Conservation (phyloP, 64 coral and sea anemone genomes). For the Actinia tenebrosa region DNA sequence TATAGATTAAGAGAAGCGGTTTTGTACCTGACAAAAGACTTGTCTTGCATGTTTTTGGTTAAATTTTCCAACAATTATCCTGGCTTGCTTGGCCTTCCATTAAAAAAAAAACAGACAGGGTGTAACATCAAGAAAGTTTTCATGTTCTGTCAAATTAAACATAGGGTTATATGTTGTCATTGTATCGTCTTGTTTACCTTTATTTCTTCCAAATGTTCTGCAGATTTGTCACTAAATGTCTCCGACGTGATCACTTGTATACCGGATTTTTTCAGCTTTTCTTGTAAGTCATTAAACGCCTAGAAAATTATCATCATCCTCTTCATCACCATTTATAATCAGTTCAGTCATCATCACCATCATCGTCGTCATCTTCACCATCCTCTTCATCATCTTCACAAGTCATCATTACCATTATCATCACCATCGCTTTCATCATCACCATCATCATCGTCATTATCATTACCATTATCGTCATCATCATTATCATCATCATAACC, state of each 20-base stretch:
- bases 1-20: not conserved
- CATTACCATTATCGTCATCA: not conserved
- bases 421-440: not conserved
- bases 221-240: conserved; percentile 48
- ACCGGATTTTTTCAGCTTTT: conserved; percentile 15
- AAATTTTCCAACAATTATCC: conserved; percentile 75
- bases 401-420: not conserved
- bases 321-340: too few relatives aligned
- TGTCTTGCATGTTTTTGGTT: conserved; percentile 55
- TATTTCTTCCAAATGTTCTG: not conserved
- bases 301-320: not conserved
- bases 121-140: too few relatives aligned
- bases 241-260: conserved; percentile 60
- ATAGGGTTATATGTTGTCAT: too few relatives aligned
- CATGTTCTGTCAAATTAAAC: too few relatives aligned
- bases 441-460: not conserved
- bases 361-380: not conserved
- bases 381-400: not conserved
- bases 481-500: not conserved
- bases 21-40: conserved; percentile 63
- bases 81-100: conserved; percentile 48
- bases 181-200: not conserved
- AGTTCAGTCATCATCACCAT: not conserved
- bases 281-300: conserved; percentile 48
- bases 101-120: not conserved